Conservation (phyloP, 1,140 invertebrate species). For the Lysiphlebus fabarum region DNA sequence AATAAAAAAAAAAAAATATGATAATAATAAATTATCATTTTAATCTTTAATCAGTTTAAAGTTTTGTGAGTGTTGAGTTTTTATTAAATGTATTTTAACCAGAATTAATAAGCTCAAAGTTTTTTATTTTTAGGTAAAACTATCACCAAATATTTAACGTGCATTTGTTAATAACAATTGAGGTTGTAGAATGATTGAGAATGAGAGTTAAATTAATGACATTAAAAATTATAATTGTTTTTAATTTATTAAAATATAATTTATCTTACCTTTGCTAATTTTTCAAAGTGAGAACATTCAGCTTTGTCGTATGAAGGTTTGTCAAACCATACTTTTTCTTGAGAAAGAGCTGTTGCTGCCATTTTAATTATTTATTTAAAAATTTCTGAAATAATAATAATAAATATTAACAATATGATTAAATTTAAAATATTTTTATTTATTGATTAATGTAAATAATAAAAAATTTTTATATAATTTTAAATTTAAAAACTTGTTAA, state of each 20-base stretch:
- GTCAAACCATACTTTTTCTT: constrained; percentile 56
- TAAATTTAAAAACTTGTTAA: no score
- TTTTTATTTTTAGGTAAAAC: neutral
- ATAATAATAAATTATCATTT: neutral
- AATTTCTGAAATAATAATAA: constrained; percentile 14
- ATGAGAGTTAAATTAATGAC: constrained; percentile 11
- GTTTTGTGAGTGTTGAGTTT: no score
- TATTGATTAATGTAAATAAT: neutral
- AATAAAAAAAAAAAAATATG: neutral
- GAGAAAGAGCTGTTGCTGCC: constrained; percentile 39
- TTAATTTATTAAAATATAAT: constrained; percentile 1
- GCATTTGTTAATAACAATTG: constrained; percentile 22
- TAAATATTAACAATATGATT: neutral
- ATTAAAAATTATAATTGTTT: constrained; percentile 29
- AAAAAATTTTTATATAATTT: no score
- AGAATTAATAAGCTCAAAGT: no score
- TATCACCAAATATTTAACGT: constrained; percentile 19
- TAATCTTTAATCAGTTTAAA: no score
- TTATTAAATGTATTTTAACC: no score
- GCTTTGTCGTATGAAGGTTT: constrained; percentile 57
- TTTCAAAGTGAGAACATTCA: constrained; percentile 52
- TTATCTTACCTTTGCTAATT: constrained; percentile 50
- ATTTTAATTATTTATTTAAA: constrained; percentile 31
- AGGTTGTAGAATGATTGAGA: constrained; percentile 3
- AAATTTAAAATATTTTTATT: neutral